Evolutionary conservation across 2,113 vertebrate species (phyloP).

Genomic region (Phocoena phocoena): DNA sequence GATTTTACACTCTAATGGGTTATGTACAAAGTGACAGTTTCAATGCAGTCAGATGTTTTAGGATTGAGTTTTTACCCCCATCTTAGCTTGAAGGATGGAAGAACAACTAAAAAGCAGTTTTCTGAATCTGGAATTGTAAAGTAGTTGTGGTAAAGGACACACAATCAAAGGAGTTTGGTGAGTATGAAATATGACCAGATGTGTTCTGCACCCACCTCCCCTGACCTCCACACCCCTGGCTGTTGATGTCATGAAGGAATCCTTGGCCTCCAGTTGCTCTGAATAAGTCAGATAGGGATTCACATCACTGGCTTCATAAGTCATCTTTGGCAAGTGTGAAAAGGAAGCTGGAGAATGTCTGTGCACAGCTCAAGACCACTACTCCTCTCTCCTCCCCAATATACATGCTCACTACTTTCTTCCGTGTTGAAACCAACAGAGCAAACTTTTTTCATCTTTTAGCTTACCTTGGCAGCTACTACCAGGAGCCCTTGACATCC

Average conservation of each 20-base stretch:
- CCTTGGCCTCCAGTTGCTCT: not conserved
- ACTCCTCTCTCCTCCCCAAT: not conserved
- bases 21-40: not conserved
- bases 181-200: not conserved
- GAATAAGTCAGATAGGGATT: not conserved
- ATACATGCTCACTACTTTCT: not conserved
- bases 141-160: not conserved
- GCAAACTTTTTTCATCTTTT: not conserved
- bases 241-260: not conserved
- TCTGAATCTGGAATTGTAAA: not conserved
- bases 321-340: not conserved
- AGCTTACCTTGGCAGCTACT: not conserved
- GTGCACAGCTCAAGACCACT: not conserved
- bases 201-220: no score
- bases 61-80: not conserved
- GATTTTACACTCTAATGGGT: not conserved
- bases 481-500: not conserved
- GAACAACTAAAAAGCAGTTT: not conserved
- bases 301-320: not conserved
- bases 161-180: not conserved
- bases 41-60: not conserved
- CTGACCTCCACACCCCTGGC: not conserved
- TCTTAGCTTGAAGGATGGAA: not conserved
- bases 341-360: not conserved
- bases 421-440: not conserved